Percentiles rank a stretch among this genome's conserved stretches.
These are phyloP conservation scores for Aphodius sticticus DNA, from an alignment of 2,888 invertebrate species.

Conservation along the genomic window DNA sequence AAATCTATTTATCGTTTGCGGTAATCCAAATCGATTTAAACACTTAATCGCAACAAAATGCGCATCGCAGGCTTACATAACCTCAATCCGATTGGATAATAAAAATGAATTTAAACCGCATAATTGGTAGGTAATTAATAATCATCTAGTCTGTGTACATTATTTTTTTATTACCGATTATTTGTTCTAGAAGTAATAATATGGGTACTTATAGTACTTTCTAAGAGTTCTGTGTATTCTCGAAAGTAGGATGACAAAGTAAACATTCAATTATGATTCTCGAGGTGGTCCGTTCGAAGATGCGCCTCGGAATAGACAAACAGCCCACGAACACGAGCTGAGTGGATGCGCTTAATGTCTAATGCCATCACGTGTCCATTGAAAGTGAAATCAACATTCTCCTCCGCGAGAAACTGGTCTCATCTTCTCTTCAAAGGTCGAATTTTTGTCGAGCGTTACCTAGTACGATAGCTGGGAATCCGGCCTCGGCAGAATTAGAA, in stretches of 20 bases:
- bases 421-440: slow-evolving; percentile 4
- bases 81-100: neutral
- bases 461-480: neutral
- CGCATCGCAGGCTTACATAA: neutral
- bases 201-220: neutral
- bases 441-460: neutral
- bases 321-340: neutral
- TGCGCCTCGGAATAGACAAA: neutral
- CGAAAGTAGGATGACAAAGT: neutral
- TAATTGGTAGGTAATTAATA: neutral
- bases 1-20: neutral
- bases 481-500: neutral
- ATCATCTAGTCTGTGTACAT: neutral
- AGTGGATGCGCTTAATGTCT: neutral
- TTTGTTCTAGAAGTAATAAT: neutral
- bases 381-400: slow-evolving; percentile 4
- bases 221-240: neutral
- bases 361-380: slow-evolving; percentile 4
- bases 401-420: neutral
- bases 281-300: neutral
- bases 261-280: neutral
- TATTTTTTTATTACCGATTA: neutral
- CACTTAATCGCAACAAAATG: neutral
- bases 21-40: neutral
- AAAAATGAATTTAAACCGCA: neutral